A percentile compares a stretch with the other conserved stretches of the same genome.
These are phyloP conservation scores for Agonopterix heracliana DNA, from an alignment of 2,888 invertebrate species.

Conservation along the genomic window DNA sequence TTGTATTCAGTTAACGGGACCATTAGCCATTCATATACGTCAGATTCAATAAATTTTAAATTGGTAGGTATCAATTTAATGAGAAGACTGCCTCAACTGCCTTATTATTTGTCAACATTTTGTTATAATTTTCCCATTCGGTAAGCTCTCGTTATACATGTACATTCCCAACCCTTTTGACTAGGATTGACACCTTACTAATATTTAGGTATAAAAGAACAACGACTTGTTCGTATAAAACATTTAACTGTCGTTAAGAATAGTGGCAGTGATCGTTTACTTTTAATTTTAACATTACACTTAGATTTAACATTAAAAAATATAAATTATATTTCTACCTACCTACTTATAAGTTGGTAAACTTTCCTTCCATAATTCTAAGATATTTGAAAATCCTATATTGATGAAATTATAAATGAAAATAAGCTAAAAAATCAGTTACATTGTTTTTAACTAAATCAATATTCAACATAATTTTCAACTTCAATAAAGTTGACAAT, in stretches of 20 bases:
- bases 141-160: neutral
- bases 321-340: conserved; percentile 5
- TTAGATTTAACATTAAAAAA: conserved; percentile 3
- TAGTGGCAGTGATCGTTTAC: conserved; percentile 63
- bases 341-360: conserved; percentile 1
- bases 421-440: neutral
- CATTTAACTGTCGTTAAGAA: conserved; percentile 35
- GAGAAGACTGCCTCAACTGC: too few species aligned
- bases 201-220: conserved; percentile 27
- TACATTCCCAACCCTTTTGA: conserved; percentile 66
- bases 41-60: too few species aligned
- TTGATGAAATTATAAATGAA: neutral
- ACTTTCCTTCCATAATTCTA: neutral
- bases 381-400: neutral
- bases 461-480: neutral
- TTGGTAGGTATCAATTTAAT: too few species aligned
- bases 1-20: too few species aligned
- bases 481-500: neutral
- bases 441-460: neutral
- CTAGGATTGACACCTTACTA: conserved; percentile 67
- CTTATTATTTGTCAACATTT: too few species aligned
- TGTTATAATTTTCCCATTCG: too few species aligned
- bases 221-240: conserved; percentile 24
- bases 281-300: neutral
- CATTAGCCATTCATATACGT: too few species aligned